Evolutionary conservation across 2,797 vertebrate genomes (phyloP).

Genomic region (Hemitrygon akajei): DNA sequence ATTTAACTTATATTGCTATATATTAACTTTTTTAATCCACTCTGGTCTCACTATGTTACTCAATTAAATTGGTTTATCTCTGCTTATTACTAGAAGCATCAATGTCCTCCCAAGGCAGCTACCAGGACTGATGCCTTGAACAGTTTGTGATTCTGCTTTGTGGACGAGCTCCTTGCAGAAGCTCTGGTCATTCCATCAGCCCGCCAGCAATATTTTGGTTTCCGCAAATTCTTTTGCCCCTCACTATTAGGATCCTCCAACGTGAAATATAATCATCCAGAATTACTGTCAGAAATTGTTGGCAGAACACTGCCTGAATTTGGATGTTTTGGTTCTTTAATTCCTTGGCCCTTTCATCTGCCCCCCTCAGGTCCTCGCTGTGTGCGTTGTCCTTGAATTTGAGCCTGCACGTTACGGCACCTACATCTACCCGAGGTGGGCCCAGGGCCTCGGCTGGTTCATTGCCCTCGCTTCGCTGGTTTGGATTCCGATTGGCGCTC

Average conservation of each 20-base stretch:
- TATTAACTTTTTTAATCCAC: background rate
- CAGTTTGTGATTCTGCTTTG: background rate
- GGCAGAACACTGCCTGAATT: background rate
- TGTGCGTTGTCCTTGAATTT: conserved; percentile 65
- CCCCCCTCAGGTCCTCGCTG: conserved; percentile 56
- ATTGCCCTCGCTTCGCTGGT: conserved; percentile 63
- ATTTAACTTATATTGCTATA: background rate
- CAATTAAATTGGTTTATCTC: background rate
- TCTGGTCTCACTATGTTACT: background rate
- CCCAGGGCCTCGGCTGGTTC: conserved; percentile 64
- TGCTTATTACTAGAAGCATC: background rate
- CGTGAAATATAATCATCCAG: background rate
- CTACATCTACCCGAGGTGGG: conserved; percentile 64
- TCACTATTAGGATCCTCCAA: background rate
- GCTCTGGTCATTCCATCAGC: background rate
- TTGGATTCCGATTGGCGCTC: conserved; percentile 62
- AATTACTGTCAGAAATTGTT: background rate
- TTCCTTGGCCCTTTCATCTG: no score
- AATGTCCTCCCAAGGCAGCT: background rate
- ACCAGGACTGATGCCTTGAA: background rate
- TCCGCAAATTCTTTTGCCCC: background rate
- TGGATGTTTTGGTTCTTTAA: background rate
- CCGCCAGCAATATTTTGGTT: background rate
- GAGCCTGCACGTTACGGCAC: conserved; percentile 59
- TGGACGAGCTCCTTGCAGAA: background rate